Base-by-base conservation (phyloP, 1,140 invertebrate genomes). In the Linepithema humile region DNA sequence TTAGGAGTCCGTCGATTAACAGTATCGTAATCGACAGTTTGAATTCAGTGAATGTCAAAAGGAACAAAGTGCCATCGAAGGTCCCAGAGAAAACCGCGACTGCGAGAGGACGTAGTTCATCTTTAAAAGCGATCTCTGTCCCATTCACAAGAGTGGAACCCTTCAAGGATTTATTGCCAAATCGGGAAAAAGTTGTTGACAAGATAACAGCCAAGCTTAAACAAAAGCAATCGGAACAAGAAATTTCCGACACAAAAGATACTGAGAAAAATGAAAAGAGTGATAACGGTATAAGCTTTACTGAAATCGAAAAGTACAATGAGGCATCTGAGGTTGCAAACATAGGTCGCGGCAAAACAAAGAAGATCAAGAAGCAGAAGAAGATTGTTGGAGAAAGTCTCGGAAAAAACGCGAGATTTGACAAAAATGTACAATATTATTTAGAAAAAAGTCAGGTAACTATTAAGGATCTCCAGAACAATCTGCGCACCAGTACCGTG, bases 381-480 rank as follows among this genome's bases (percentile, higher is more conserved):
- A 55, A 55, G 0, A 26, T 1, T 20, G 29, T 55, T n/a, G 62
- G n/a, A n/a, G n/a, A 80, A 38, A 48, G n/a, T 3, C 50, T 17
- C 4, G 40, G 12, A 43, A 43, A 50, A 70, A 17, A 26, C 59
- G 29, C 50, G 32, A 48, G 29, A 15, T 3, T 50, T 35, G 69
- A 85, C 55, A 32, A 73, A 70, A 75, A 89, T 7, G 90, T 91
- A 12, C 89, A 90, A 40, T 83, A 88, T 43, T 78, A 75, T 20
- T 32, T 91, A 53, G 84, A 88, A 67, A 89, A 83, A 35, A 93
- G 90, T 50, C 90, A 90, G 20, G 73, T 78, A 20, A 91, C 91
- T 23, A 93, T 94, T 77, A 89, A 92, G 57, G 88, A 85, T 12
- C 85, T 93, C 2, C 93, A 93, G 20, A 86, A 90, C 32, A 91